These are phyloP conservation scores for Colaptes auratus DNA, from an alignment of 2,113 vertebrate species.

Conservation along the genomic window DNA sequence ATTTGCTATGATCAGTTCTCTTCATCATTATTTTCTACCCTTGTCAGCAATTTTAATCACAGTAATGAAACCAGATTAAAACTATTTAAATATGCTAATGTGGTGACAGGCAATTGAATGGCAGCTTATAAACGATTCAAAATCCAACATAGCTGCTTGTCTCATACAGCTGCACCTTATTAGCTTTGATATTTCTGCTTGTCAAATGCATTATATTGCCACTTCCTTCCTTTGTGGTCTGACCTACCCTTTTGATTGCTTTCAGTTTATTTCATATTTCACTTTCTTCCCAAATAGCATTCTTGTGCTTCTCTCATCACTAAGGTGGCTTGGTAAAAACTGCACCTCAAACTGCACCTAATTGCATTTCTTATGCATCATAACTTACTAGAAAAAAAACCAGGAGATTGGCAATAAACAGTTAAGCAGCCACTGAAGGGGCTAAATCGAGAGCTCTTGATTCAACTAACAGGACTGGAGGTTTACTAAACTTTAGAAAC, in stretches of 20 bases:
- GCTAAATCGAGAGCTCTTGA: background rate
- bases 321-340: constrained; percentile 8
- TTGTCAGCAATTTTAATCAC: constrained; percentile 66
- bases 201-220: background rate
- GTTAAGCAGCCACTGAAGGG: background rate
- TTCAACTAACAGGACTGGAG: background rate
- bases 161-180: background rate
- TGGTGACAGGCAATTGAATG: constrained; percentile 30
- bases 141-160: constrained; percentile 3
- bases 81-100: constrained; percentile 69
- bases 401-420: background rate
- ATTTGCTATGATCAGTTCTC: background rate
- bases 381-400: background rate
- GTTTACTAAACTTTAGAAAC: background rate
- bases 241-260: background rate
- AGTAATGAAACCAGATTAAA: constrained; percentile 59
- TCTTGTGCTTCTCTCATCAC: background rate
- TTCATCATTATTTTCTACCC: constrained; percentile 10
- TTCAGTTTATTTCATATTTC: constrained; percentile 1
- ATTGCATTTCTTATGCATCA: background rate
- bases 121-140: constrained; percentile 44
- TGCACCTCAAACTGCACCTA: background rate
- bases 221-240: constrained; percentile 1
- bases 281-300: background rate
- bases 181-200: constrained; percentile 22